Base-by-base conservation (phyloP, 2,797 vertebrate species). In the Tenualosa thibaudeaui region DNA sequence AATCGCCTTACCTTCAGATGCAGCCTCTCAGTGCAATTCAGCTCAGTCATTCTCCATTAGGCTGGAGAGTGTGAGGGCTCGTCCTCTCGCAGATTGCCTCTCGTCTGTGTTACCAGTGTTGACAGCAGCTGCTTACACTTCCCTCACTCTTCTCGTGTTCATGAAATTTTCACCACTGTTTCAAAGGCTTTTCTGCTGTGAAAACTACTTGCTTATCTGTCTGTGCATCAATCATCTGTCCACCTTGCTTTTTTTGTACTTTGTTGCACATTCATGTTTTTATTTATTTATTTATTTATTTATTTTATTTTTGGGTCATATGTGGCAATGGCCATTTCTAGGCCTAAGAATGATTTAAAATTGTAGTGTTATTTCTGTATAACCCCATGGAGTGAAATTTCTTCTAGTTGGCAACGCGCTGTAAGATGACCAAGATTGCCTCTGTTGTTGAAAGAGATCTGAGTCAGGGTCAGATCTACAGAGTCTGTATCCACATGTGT, bases 31-130 rank as follows among this genome's bases (percentile, higher is more conserved):
- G 89, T 91, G 92, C 93, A 93, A 94, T 95, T 92, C 91, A 89
- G 92, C 89, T 89, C 91, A 93, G 93, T 95, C 94, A 91, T 93
- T 94, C 91, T 93, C 94, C 89, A 95, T 95, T 94, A 94, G 90
- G 92, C 89, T 81, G 88, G 90, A 94, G 93, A 93, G 86, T 91
- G 89, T 93, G 91, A 92, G 91, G 91, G 87, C 92, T 94, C 89
- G 92, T 93, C 93, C 92, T 90, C 85, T 90, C 89, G 88, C 85
- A 87, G 91, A 92, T 90, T 88, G 89, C 87, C 88, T 90, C 85
- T 86, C 87, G 87, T 91, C 85, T 84, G 89, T 83, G 84, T 89
- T 87, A 91, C 86, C 88, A 87, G 84, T 87, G 75, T 84, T 37
- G 68, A 86, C 31, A 49, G 82, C 75, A 49, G 51, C 78, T 84